phyloP scores from a whole-genome alignment of 2,888 invertebrate genomes.

The Dorcus hopei region DNA sequence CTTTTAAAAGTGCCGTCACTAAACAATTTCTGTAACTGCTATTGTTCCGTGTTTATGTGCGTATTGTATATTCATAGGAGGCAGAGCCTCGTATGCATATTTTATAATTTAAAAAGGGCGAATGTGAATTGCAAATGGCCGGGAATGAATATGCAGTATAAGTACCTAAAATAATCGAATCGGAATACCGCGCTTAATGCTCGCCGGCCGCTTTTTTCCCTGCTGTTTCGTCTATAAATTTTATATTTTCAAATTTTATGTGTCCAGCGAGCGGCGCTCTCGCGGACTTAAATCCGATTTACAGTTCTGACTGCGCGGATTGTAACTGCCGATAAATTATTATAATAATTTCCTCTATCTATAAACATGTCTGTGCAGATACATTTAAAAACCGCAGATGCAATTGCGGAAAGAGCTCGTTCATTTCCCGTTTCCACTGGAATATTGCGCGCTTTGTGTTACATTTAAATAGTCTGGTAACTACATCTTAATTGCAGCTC shows the following conservation, averaged over 20 bases:
- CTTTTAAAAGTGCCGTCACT: neutral
- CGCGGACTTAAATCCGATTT: slow-evolving; percentile 2
- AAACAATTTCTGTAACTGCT: neutral
- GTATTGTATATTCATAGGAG: neutral
- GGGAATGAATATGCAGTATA: neutral
- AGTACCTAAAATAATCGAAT: neutral
- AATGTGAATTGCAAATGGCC: slow-evolving; percentile 1
- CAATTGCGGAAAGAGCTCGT: neutral
- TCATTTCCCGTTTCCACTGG: neutral
- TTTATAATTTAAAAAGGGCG: neutral
- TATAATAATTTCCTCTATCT: slow-evolving; percentile 2
- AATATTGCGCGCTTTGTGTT: too few species aligned
- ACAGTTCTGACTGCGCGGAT: neutral
- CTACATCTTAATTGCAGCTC: too few species aligned
- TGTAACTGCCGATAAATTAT: slow-evolving; percentile 3
- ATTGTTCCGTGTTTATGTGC: neutral
- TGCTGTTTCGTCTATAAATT: neutral
- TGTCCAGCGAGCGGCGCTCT: neutral
- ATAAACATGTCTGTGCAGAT: slow-evolving; percentile 1
- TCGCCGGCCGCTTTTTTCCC: neutral
- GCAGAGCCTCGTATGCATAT: neutral
- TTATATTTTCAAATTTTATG: neutral
- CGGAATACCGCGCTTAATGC: neutral
- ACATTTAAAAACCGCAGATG: slow-evolving; percentile 1
- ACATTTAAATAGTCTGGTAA: too few species aligned